Evolutionary conservation across 1,140 invertebrate genomes (phyloP), one percentile per base, ranked within the genome.

Genomic region (Drosophila ananassae): DNA sequence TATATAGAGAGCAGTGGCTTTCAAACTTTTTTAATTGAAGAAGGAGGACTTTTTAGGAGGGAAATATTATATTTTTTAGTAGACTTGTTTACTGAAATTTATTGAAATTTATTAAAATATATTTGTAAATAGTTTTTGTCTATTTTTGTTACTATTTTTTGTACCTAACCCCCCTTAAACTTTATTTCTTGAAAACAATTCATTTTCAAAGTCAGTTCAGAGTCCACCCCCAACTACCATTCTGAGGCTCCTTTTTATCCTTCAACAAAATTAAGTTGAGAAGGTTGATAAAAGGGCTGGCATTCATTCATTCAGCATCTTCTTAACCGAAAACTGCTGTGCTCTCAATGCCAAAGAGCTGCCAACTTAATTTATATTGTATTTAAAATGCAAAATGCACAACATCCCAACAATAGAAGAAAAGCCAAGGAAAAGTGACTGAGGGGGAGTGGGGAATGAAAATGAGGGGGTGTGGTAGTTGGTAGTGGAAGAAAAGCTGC

Each of bases 301-400:
- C 71, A 66, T 78, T 73, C 76, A 84, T 68, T 73, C 82, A 81
- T 46, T 81, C 63, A 41, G 54, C 59, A 32, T 54, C 61, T 64
- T 44, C 51, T 13, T 44, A 7, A 5, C 46, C 63, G 81, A 79
- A 74, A 77, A 80, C 84, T 72, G 47, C 84, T 72, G 47, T 68
- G 10, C 13, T 61, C 44, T 37, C 51, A 72, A 66, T 80, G 48
- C 50, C 66, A 58, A 55, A 56, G 68, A 62, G 81, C 81, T 87
- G 82, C 63, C 83, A 89, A 71, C 83, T 89, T 73, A 89, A 89
- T 89, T 89, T 89, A 83, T 83, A 80, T 87, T 74, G 64, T 64
- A 84, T 84, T 84, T 79, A 73, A 81, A 60, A 85, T 80, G 81
- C 81, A 80, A 78, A 80, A 71, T 71, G 61, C 55, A 44, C 67